Evolutionary conservation across 2,888 invertebrate genomes (phyloP).

Genomic region (Scaptomyza flava): DNA sequence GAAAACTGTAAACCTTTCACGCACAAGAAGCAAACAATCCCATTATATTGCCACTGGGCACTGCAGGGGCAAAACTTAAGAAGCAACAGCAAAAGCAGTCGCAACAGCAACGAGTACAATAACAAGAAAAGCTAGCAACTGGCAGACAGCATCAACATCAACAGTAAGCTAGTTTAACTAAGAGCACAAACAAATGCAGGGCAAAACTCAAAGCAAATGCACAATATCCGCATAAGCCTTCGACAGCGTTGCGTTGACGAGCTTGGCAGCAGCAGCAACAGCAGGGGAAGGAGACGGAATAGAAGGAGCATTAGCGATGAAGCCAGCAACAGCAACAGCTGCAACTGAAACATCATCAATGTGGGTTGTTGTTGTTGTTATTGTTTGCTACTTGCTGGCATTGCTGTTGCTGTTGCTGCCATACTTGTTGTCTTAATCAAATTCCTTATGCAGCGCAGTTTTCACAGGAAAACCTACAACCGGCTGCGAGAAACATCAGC

Average conservation of each 20-base stretch:
- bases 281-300: slow-evolving; percentile 10
- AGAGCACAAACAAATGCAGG: slow-evolving; percentile 71
- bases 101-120: slow-evolving; percentile 30
- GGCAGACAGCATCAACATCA: slow-evolving; percentile 50
- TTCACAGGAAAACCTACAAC: slow-evolving; percentile 67
- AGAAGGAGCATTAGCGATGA: slow-evolving; percentile 23
- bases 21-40: slow-evolving; percentile 49
- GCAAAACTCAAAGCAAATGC: slow-evolving; percentile 68
- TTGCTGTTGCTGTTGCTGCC: slow-evolving; percentile 46
- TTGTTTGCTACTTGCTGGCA: slow-evolving; percentile 25
- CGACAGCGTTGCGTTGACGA: slow-evolving; percentile 64
- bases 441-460: slow-evolving; percentile 74
- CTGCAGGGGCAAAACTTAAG: slow-evolving; percentile 46
- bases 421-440: slow-evolving; percentile 73
- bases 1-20: slow-evolving; percentile 29
- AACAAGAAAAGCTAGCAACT: slow-evolving; percentile 45
- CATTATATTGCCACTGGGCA: slow-evolving; percentile 36
- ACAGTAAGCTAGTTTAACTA: slow-evolving; percentile 74
- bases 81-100: slow-evolving; percentile 25
- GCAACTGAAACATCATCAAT: slow-evolving; percentile 64
- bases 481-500: slow-evolving; percentile 44
- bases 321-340: slow-evolving; percentile 50
- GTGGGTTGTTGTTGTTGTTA: slow-evolving; percentile 26
- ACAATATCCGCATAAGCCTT: slow-evolving; percentile 76
- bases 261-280: slow-evolving; percentile 31